Conservation (phyloP, 1,140 invertebrate species). For the Brachionus calyciflorus region DNA sequence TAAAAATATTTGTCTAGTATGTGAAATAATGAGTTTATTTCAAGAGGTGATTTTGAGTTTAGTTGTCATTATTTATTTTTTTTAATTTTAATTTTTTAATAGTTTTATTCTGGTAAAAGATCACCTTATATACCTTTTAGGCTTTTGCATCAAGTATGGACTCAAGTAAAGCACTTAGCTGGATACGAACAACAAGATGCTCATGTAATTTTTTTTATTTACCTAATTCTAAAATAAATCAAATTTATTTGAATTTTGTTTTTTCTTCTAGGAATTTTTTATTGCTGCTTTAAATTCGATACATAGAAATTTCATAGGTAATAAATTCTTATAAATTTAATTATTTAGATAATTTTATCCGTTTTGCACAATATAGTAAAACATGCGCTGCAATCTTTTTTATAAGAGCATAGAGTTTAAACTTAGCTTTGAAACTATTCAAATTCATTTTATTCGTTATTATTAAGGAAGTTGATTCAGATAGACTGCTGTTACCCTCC, state of each 20-base stretch:
- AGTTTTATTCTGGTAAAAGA: conserved; percentile 87
- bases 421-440: too few species aligned
- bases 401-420: too few species aligned
- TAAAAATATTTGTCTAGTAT: conserved; percentile 75
- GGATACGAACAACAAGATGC: conserved; percentile 97
- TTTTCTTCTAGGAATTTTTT: conserved; percentile 38
- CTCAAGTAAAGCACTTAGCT: conserved; percentile 86
- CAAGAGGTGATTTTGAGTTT: conserved; percentile 51
- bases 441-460: too few species aligned
- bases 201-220: conserved; percentile 96
- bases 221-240: conserved; percentile 71
- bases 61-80: conserved; percentile 37
- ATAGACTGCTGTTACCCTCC: too few species aligned
- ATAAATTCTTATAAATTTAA: neutral
- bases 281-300: conserved; percentile 26
- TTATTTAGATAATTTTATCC: neutral
- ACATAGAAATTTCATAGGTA: conserved; percentile 27
- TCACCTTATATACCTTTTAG: conserved; percentile 81
- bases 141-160: conserved; percentile 90
- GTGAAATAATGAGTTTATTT: conserved; percentile 75
- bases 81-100: conserved; percentile 47
- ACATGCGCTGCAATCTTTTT: too few species aligned
- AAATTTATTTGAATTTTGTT: neutral
- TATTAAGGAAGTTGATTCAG: too few species aligned
- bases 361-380: too few species aligned